These are phyloP conservation scores for Sarcophilus harrisii DNA, from an alignment of 2,797 vertebrate genomes.

Conservation along the genomic window DNA sequence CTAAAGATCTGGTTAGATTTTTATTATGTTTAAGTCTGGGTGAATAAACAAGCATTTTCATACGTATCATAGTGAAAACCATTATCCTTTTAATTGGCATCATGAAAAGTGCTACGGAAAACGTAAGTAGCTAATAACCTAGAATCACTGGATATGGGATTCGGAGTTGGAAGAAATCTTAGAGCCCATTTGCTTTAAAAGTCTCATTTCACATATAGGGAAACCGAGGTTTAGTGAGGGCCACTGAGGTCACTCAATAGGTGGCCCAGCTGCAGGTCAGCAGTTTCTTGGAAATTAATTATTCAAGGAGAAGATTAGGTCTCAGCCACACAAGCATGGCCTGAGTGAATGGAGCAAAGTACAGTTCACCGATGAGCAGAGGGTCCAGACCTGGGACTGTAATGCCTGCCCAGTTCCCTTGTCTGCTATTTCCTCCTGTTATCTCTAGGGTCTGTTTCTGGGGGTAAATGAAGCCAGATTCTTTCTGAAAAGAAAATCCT, in stretches of 20 bases:
- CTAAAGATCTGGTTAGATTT: not conserved
- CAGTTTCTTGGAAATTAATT: not conserved
- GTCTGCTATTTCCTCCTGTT: not conserved
- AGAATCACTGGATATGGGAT: not conserved
- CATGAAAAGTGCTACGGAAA: not conserved
- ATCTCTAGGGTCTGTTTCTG: not conserved
- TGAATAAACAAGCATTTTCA: not conserved
- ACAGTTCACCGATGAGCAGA: fast-evolving
- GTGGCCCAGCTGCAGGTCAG: not conserved
- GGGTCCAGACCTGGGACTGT: not conserved
- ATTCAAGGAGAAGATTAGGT: not conserved
- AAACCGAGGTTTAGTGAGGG: not conserved
- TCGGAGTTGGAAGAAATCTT: not conserved
- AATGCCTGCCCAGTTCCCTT: not conserved
- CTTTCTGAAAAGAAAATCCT: not conserved
- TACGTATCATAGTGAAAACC: not conserved
- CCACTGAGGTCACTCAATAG: not conserved
- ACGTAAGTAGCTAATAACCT: not conserved
- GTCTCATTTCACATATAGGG: not conserved
- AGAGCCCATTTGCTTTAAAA: not conserved
- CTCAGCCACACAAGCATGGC: not conserved
- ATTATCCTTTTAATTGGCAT: not conserved
- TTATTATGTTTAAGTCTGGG: not conserved
- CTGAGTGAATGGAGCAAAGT: fast-evolving
- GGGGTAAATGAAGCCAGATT: not conserved